phyloP scores from a whole-genome alignment of 2,113 vertebrate genomes.

The Himantopus leucocephalus region DNA sequence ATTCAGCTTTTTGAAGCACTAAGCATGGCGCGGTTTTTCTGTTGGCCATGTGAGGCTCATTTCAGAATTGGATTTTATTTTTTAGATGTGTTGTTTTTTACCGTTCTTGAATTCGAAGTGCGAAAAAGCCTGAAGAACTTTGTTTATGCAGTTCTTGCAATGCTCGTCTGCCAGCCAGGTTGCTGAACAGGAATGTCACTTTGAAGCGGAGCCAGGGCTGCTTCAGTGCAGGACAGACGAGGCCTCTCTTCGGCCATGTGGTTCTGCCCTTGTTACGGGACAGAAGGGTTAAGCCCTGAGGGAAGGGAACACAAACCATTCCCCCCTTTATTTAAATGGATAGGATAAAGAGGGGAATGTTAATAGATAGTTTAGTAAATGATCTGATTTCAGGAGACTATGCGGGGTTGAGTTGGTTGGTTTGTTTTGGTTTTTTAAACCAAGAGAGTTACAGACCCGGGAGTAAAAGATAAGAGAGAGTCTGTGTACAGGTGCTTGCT shows the following conservation, averaged over 20 bases:
- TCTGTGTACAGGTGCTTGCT: background rate
- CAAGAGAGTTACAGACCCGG: rapidly evolving
- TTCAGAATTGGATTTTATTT: background rate
- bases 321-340: background rate
- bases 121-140: background rate
- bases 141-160: background rate
- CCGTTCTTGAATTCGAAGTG: background rate
- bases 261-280: background rate
- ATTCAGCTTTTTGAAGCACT: background rate
- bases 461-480: background rate
- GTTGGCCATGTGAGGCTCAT: background rate
- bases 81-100: background rate
- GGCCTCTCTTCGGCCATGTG: background rate
- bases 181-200: background rate
- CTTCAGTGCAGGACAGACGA: background rate
- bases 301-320: background rate
- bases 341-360: background rate
- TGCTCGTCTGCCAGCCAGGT: background rate
- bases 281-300: background rate
- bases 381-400: background rate
- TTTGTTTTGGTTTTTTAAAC: background rate
- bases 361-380: background rate
- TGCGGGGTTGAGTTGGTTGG: background rate
- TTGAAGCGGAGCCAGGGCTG: background rate
- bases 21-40: background rate